Evolutionary conservation across 2,797 vertebrate genomes (phyloP).

Genomic region (Smutsia gigantea): DNA sequence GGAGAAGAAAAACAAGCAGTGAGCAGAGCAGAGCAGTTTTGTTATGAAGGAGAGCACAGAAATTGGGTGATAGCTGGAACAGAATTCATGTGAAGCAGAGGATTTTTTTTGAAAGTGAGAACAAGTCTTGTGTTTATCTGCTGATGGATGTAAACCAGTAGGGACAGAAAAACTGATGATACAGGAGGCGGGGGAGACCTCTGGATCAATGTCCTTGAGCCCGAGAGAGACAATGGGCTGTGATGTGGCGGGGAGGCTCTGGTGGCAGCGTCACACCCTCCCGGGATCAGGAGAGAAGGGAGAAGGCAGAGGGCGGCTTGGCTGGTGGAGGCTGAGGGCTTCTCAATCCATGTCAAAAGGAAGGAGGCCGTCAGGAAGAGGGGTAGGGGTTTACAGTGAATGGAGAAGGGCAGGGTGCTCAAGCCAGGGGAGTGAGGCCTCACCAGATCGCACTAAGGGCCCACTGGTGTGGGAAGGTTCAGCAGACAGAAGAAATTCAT

Average conservation of each 20-base stretch:
- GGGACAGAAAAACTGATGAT: background rate
- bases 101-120: background rate
- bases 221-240: background rate
- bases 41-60: background rate
- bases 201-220: background rate
- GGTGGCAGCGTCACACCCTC: background rate
- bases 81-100: background rate
- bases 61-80: background rate
- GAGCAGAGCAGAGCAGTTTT: background rate
- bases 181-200: background rate
- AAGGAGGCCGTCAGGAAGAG: background rate
- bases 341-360: background rate
- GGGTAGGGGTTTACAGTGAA: background rate
- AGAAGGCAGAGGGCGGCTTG: fast-evolving
- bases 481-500: background rate
- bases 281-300: background rate
- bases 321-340: background rate
- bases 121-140: background rate
- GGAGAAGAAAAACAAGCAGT: background rate
- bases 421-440: background rate
- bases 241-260: background rate
- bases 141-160: background rate
- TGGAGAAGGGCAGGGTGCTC: background rate
- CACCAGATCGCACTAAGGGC: fast-evolving
- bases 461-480: fast-evolving